These are phyloP conservation scores for Pseudochirops corinnae DNA, from an alignment of 2,797 vertebrate genomes.

Conservation along the genomic window DNA sequence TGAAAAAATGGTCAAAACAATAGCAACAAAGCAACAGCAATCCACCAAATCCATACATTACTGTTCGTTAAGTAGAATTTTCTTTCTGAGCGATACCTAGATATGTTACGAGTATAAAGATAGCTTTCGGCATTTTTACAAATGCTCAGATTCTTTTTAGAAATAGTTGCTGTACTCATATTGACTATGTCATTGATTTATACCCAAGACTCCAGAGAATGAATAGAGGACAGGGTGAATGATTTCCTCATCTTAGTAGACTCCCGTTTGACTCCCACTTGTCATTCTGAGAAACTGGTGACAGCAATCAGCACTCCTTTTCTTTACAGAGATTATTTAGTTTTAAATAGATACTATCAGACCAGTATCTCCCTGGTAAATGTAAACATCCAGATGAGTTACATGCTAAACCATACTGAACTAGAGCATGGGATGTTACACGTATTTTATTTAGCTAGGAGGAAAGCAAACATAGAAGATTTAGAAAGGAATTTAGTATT, in stretches of 20 bases:
- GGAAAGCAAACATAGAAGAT: not conserved
- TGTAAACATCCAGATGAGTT: slow-evolving; percentile 2
- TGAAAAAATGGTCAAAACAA: not conserved
- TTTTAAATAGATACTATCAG: not conserved
- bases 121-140: not conserved
- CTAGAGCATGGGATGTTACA: not conserved
- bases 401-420: not conserved
- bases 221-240: not conserved
- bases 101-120: not conserved
- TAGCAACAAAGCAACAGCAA: no score
- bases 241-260: not conserved
- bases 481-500: slow-evolving; percentile 9
- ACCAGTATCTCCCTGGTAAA: not conserved
- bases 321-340: not conserved
- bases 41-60: not conserved
- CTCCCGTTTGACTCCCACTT: not conserved
- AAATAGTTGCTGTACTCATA: not conserved
- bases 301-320: not conserved
- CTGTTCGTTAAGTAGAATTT: not conserved
- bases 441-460: not conserved
- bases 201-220: not conserved
- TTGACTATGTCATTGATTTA: not conserved
- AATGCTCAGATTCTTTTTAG: not conserved
- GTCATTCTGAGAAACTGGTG: not conserved
- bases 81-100: not conserved